Evolutionary conservation across 1,140 invertebrate species (phyloP).

Genomic region (Camponotus pennsylvanicus): DNA sequence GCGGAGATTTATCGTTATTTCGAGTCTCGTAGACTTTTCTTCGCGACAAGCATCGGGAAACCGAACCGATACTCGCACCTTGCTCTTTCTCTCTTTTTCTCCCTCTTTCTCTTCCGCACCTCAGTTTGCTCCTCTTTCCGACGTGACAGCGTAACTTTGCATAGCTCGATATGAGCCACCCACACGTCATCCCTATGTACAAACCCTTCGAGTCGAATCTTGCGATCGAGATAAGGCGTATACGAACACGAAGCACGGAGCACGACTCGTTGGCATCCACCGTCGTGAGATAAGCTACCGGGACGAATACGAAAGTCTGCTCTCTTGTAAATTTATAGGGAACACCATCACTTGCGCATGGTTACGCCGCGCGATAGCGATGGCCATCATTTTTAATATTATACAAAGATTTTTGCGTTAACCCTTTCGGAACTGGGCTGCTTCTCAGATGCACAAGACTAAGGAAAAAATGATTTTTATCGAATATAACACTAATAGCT

Average conservation of each 20-base stretch:
- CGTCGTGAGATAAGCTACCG: slow-evolving; percentile 71
- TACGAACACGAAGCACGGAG: slow-evolving; percentile 46
- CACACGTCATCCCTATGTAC: slow-evolving; percentile 73
- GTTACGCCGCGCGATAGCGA: neutral
- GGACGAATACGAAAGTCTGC: slow-evolving; percentile 71
- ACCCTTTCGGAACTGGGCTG: neutral
- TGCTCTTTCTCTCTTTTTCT: neutral
- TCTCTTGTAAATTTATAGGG: slow-evolving; percentile 68
- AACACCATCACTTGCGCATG: slow-evolving; percentile 38
- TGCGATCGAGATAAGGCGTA: slow-evolving; percentile 71
- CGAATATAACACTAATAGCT: neutral
- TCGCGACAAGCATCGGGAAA: slow-evolving; percentile 59
- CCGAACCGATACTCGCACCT: slow-evolving; percentile 63
- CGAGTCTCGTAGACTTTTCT: slow-evolving; percentile 67
- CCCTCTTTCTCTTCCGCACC: too few relatives aligned
- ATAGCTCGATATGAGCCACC: slow-evolving; percentile 72
- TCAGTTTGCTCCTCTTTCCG: slow-evolving; percentile 21
- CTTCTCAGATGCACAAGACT: neutral
- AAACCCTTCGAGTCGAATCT: slow-evolving; percentile 73
- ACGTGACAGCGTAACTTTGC: slow-evolving; percentile 73
- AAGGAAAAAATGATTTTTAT: neutral
- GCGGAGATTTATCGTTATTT: slow-evolving; percentile 72
- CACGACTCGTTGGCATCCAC: slow-evolving; percentile 69
- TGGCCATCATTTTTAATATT: slow-evolving; percentile 45
- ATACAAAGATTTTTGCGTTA: slow-evolving; percentile 27